Percentiles rank a stretch among this genome's conserved stretches.
phyloP scores from a whole-genome alignment of 2,113 vertebrate species.

The Calidris pugnax region DNA sequence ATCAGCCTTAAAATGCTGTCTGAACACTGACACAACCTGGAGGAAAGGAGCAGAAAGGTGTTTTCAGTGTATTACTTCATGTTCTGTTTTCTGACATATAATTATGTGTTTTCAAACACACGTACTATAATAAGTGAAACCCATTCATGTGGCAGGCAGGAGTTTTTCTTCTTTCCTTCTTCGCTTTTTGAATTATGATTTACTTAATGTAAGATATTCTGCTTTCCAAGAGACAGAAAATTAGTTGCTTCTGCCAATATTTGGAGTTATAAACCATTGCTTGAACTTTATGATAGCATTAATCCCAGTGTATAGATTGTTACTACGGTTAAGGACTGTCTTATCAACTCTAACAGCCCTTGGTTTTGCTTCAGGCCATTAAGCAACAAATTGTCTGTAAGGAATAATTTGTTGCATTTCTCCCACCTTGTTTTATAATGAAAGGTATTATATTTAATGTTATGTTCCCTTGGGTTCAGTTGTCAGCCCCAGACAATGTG shows the following conservation, averaged over 20 bases:
- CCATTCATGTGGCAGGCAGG: background rate
- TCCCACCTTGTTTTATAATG: slow-evolving; percentile 31
- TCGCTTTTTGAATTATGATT: slow-evolving; percentile 3
- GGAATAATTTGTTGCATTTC: slow-evolving; percentile 58
- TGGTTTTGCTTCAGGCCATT: slow-evolving; percentile 62
- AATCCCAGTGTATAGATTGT: slow-evolving; percentile 51
- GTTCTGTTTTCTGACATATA: background rate
- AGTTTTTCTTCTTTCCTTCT: background rate
- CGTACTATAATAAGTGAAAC: background rate
- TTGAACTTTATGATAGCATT: slow-evolving; percentile 60
- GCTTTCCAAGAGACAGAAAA: slow-evolving; percentile 61
- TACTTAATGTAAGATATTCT: slow-evolving; percentile 41
- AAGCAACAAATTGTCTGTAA: slow-evolving; percentile 66
- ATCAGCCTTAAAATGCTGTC: background rate
- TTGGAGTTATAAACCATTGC: slow-evolving; percentile 61
- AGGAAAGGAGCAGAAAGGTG: background rate
- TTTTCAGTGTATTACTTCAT: background rate
- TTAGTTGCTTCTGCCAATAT: slow-evolving; percentile 63
- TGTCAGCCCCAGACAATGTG: background rate
- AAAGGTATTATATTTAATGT: slow-evolving; percentile 34
- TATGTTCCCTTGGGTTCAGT: background rate
- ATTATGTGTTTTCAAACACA: background rate
- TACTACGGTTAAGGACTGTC: slow-evolving; percentile 49
- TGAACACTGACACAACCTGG: background rate
- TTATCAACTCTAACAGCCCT: slow-evolving; percentile 51